Evolutionary conservation across 2,113 vertebrate species (phyloP), one percentile per base, ranked within the genome.

Genomic region (Ctenomys sociabilis): DNA sequence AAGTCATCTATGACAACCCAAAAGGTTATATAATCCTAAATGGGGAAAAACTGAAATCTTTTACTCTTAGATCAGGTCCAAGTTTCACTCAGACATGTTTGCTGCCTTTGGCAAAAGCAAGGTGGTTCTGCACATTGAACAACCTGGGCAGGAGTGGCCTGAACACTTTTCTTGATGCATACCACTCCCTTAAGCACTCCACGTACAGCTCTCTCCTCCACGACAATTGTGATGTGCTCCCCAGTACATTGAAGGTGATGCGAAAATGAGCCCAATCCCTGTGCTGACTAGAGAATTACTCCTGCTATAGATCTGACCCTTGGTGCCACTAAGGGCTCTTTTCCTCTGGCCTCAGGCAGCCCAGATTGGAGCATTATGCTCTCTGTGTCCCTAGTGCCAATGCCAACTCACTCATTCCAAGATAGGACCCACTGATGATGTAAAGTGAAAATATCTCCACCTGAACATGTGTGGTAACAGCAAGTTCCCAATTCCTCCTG

Each of bases 171-270:
- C 32, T 68, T 54, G 2, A 54, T 54, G 12, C 52, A 54, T 54
- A 2, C 17, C 32, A 17, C 32, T 17, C 35, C 32, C 17, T 13
- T 13, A 2, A 14, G 16, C 2, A 2, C 14, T 6, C 16, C 32
- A 68, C 28, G 30, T 3, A 14, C 66, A 68, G 5, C 32, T n/a
- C 52, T 16, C 66, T 17, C 35, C n/a, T 5, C 32, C 30, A 17
- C n/a, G 32, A 16, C 66, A 68, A 6, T 35, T 68, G 66, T n/a
- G 32, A 19, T n/a, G 16, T 68, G 5, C 32, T 68, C 32, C 6
- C 32, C 32, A 68, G 14, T 64, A 32, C 6, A 68, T 73, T 37
- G 22, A 37, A 40, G 3, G 17, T 40, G 8, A 2, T 22, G 19
- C 37, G 22, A 24, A 73, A 73, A 73, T 40, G 10, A 7, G 10